Evolutionary conservation across 1,140 invertebrate genomes (phyloP).

Genomic region (Chlorops oryzae): DNA sequence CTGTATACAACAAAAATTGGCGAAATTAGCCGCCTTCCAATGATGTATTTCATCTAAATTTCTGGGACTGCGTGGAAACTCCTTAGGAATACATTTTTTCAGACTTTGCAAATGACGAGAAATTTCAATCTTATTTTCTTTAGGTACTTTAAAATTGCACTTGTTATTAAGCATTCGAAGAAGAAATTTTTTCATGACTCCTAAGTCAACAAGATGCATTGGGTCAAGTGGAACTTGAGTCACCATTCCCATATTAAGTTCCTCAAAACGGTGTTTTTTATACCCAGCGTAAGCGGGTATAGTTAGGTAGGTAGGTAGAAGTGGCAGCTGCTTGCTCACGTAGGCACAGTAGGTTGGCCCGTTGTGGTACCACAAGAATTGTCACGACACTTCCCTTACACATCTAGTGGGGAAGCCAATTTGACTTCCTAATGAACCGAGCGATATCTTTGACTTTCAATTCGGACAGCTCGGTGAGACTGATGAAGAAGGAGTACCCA

Average conservation of each 20-base stretch:
- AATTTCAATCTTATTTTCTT: background rate
- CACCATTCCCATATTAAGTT: conserved; percentile 3
- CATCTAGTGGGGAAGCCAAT: no score
- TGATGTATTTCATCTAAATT: conserved; percentile 34
- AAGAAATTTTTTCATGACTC: conserved; percentile 8
- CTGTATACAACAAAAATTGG: conserved; percentile 49
- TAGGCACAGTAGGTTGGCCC: no score
- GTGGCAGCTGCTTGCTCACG: no score
- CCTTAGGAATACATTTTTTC: background rate
- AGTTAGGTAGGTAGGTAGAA: no score
- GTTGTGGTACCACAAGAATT: no score
- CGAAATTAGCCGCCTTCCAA: conserved; percentile 52
- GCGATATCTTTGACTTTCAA: no score
- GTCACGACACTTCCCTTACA: no score
- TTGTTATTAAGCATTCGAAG: conserved; percentile 6
- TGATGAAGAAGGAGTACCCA: no score
- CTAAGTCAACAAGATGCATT: conserved; percentile 10
- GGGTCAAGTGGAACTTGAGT: conserved; percentile 8
- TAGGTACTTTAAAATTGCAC: conserved; percentile 14
- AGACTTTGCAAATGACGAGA: background rate
- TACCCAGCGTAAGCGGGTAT: no score
- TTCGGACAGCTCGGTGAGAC: no score
- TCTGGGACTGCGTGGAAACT: conserved; percentile 31
- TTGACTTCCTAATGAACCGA: no score
- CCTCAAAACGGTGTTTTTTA: no score